Base-by-base conservation (phyloP, 2,888 invertebrate species). In the Philonicus albiceps region DNA sequence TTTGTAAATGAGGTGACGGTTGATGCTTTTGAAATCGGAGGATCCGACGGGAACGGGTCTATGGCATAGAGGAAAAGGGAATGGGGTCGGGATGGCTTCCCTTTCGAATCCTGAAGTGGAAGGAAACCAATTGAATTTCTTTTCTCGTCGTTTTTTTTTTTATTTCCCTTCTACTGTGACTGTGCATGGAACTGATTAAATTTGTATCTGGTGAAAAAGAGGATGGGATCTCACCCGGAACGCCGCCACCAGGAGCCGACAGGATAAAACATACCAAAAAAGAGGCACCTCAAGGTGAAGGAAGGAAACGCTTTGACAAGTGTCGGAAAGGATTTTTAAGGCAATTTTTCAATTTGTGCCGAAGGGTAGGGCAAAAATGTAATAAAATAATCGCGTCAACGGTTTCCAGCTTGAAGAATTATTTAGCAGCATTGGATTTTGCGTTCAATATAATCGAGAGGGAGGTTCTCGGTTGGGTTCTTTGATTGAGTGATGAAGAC, bases 261-360 rank as follows among this genome's bases (percentile, higher is more conserved):
- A 27, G 64, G 64, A 64, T 27, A 11, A 64, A 64, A 64, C 19
- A 27, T 11, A 64, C 27, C n/a, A n/a, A 78, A 53, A 74, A 31
- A 30, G 22, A 40, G 78, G 40, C 30, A 49, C 27, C 30, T 49
- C 49, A 78, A 37, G 49, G 78, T 27, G 40, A 49, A 34, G 27
- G 64, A 64, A 64, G 49, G 78, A 78, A 78, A 53, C 22, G 78
- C 78, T 78, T 49, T 49, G 49, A 78, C 19, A 78, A 78, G 49
- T 78, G 78, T 78, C 78, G 27, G 76, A 86, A 86, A 75, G 75
- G 55, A 76, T 86, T 86, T 86, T 76, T 43, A 85, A 86, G 84
- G 84, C 84, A 86, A 86, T 86, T 86, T 86, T 86, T 72, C 86
- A 86, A 86, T 84, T 85, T 86, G 40, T 40, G 74, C 83, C 37